phyloP scores from a whole-genome alignment of 1,140 invertebrate species.

The Scaptomyza montana region DNA sequence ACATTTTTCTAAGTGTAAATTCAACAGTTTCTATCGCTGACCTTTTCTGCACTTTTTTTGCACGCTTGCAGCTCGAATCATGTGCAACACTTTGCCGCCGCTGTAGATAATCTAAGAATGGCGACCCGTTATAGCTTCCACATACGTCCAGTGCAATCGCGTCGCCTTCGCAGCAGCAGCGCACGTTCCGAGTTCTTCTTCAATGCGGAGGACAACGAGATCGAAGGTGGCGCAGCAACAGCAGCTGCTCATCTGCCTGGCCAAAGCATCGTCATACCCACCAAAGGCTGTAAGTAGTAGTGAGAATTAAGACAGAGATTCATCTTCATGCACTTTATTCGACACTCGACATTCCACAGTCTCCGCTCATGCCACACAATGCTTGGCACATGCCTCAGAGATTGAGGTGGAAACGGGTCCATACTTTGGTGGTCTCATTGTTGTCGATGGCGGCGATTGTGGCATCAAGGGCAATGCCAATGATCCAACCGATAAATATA shows the following conservation, averaged over 20 bases:
- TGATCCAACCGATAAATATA: slow-evolving; percentile 89
- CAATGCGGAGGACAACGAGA: slow-evolving; percentile 70
- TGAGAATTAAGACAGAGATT: no score
- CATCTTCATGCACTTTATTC: no score
- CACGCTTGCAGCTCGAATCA: slow-evolving; percentile 35
- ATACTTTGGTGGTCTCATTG: slow-evolving; percentile 89
- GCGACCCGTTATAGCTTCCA: slow-evolving; percentile 91
- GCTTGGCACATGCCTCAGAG: slow-evolving; percentile 89
- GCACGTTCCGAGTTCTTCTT: slow-evolving; percentile 59
- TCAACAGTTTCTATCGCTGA: neutral
- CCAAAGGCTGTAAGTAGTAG: slow-evolving; percentile 90
- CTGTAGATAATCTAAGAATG: slow-evolving; percentile 88
- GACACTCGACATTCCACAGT: slow-evolving; percentile 84
- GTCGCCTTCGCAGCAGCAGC: slow-evolving; percentile 70
- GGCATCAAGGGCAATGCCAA: slow-evolving; percentile 87
- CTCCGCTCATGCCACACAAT: slow-evolving; percentile 90
- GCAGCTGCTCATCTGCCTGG: slow-evolving; percentile 62
- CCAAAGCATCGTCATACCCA: slow-evolving; percentile 88
- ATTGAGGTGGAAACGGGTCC: slow-evolving; percentile 92
- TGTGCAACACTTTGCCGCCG: slow-evolving; percentile 84
- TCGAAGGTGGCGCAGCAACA: slow-evolving; percentile 58
- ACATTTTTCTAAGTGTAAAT: neutral
- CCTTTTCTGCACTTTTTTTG: neutral
- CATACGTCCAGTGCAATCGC: slow-evolving; percentile 85
- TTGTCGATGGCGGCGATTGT: slow-evolving; percentile 86